These are phyloP conservation scores for Chlamydotis undulata DNA, from an alignment of 2,113 vertebrate genomes.

Conservation along the genomic window DNA sequence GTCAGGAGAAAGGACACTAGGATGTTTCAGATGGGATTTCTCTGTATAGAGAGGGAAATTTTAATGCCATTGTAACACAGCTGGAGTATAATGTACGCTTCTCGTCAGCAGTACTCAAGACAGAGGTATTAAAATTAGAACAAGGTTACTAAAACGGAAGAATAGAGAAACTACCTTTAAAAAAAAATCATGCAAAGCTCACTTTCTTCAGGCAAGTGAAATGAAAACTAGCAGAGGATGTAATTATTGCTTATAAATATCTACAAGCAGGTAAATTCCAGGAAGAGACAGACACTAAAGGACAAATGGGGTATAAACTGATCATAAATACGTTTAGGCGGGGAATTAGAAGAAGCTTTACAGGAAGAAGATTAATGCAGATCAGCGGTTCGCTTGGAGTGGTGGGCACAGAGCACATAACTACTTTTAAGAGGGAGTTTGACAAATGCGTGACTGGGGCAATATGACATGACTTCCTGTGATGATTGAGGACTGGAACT, in stretches of 20 bases:
- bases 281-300: conserved; percentile 39
- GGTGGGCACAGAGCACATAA: background rate
- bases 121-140: background rate
- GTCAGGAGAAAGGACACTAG: background rate
- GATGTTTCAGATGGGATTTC: background rate
- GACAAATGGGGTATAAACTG: conserved; percentile 30
- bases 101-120: background rate
- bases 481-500: background rate
- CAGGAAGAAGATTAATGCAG: conserved; percentile 15
- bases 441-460: background rate
- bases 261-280: conserved; percentile 9
- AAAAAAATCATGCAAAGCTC: background rate
- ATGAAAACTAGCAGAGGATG: background rate
- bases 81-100: background rate
- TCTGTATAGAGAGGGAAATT: background rate
- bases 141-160: background rate
- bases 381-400: background rate
- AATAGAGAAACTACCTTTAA: background rate
- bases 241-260: conserved; percentile 33
- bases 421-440: background rate
- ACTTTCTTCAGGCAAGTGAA: background rate
- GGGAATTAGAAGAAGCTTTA: conserved; percentile 25
- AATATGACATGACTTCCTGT: background rate
- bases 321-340: conserved; percentile 29
- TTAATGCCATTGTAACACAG: background rate